These are phyloP conservation scores for Drosophila lini DNA, from an alignment of 1,140 invertebrate species.

Conservation along the genomic window DNA sequence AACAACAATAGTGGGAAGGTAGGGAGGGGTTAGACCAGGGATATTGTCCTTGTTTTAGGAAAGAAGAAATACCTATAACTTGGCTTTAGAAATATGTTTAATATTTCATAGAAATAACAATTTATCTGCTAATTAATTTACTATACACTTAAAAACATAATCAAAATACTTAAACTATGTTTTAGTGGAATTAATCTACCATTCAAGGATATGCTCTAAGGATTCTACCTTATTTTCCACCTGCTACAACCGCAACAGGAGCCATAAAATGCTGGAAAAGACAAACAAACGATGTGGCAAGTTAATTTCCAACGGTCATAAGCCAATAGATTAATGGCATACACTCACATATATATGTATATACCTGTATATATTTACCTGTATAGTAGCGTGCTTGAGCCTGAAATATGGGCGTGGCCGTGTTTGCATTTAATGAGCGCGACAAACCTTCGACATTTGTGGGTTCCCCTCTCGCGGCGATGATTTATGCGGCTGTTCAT, in stretches of 20 bases:
- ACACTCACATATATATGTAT: neutral
- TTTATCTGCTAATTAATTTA: too few species aligned
- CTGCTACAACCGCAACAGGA: constrained; percentile 21
- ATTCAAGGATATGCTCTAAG: too few species aligned
- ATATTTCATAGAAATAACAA: neutral
- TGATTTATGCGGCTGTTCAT: constrained; percentile 76
- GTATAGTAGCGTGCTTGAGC: neutral
- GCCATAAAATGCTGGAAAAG: constrained; percentile 32
- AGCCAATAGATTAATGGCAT: constrained; percentile 70
- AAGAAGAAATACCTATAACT: neutral
- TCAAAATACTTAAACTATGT: neutral
- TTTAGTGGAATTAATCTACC: too few species aligned
- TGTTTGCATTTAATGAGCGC: constrained; percentile 69
- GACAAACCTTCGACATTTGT: constrained; percentile 73
- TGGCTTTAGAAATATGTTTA: too few species aligned
- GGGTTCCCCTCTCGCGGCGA: constrained; percentile 34
- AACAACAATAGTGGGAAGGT: constrained; percentile 8
- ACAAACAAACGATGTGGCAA: constrained; percentile 70
- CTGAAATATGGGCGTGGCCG: constrained; percentile 45
- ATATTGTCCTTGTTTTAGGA: neutral
- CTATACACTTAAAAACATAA: too few species aligned
- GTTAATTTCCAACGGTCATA: constrained; percentile 66
- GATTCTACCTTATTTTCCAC: constrained; percentile 5
- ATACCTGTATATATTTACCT: neutral
- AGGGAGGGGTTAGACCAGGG: neutral